These are phyloP conservation scores for Caenorhabditis tropicalis DNA, from an alignment of 1,140 invertebrate species.

Conservation along the genomic window DNA sequence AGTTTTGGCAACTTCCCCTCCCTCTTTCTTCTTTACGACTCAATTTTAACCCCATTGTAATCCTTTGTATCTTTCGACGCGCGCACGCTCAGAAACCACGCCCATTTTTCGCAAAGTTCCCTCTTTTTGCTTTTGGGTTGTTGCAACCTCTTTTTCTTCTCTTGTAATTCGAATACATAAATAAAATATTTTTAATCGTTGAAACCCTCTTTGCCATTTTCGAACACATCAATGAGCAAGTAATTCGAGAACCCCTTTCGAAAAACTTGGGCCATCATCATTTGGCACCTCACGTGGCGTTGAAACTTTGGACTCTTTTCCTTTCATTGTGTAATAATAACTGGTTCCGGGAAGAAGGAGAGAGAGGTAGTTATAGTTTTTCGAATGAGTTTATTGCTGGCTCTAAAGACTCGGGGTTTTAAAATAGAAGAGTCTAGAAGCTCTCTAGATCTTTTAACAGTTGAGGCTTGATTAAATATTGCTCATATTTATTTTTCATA, in stretches of 20 bases:
- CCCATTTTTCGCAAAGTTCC: conserved; percentile 28
- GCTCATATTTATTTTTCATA: no score
- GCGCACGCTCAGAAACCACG: not conserved
- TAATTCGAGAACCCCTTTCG: conserved; percentile 3
- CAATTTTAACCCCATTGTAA: conserved; percentile 45
- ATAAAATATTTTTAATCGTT: conserved; percentile 13
- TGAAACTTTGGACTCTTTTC: not conserved
- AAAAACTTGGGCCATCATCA: not conserved
- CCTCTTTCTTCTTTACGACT: conserved; percentile 1
- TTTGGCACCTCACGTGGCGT: not conserved
- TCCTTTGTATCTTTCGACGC: not conserved
- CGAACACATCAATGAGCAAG: conserved; percentile 25
- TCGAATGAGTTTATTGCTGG: not conserved
- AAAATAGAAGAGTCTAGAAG: not conserved
- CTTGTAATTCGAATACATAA: not conserved
- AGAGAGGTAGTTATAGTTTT: not conserved
- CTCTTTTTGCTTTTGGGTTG: not conserved
- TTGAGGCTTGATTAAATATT: no score
- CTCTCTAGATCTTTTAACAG: not conserved
- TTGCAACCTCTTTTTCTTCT: not conserved
- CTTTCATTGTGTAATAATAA: conserved; percentile 33
- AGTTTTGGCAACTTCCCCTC: conserved; percentile 1
- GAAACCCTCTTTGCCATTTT: not conserved
- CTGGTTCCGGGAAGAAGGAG: conserved; percentile 1
- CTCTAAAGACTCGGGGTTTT: not conserved